Conservation (phyloP, 2,797 vertebrate species). For the Tragopan temminckii region DNA sequence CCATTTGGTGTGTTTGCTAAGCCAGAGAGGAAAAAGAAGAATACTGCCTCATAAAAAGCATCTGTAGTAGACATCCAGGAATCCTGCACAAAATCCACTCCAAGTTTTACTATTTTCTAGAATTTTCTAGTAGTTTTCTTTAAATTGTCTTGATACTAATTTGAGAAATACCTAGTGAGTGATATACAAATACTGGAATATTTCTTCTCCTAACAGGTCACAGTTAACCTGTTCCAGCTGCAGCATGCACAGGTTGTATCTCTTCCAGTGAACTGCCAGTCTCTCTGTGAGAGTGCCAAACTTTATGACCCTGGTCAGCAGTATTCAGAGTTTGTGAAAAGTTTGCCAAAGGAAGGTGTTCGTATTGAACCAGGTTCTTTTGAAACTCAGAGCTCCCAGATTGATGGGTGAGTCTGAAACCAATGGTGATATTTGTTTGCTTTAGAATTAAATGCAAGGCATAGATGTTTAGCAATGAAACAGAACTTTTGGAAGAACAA, state of each 20-base stretch:
- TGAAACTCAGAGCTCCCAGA: slow-evolving; percentile 70
- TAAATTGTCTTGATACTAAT: neutral
- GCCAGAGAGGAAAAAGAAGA: neutral
- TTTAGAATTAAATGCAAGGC: neutral
- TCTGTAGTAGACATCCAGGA: neutral
- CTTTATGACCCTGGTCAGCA: slow-evolving; percentile 95
- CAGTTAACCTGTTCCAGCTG: slow-evolving; percentile 97
- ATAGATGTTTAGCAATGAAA: neutral
- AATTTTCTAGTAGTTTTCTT: neutral
- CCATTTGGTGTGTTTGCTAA: neutral
- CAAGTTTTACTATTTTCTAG: neutral
- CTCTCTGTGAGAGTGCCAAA: slow-evolving; percentile 93
- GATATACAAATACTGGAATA: neutral
- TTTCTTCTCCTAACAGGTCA: slow-evolving; percentile 83
- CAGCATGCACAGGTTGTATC: slow-evolving; percentile 93
- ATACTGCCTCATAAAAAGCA: neutral
- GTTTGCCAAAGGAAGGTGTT: slow-evolving; percentile 83
- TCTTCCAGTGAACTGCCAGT: slow-evolving; percentile 92
- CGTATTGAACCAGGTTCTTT: slow-evolving; percentile 70
- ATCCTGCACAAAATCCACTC: neutral
- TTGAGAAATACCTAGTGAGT: neutral
- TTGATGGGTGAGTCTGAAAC: slow-evolving; percentile 80
- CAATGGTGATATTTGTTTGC: neutral
- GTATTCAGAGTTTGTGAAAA: slow-evolving; percentile 92
- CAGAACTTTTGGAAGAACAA: neutral